A percentile compares a stretch with the other conserved stretches of the same genome.
Conservation (phyloP, 1,140 invertebrate genomes). For the Semibalanus balanoides region DNA sequence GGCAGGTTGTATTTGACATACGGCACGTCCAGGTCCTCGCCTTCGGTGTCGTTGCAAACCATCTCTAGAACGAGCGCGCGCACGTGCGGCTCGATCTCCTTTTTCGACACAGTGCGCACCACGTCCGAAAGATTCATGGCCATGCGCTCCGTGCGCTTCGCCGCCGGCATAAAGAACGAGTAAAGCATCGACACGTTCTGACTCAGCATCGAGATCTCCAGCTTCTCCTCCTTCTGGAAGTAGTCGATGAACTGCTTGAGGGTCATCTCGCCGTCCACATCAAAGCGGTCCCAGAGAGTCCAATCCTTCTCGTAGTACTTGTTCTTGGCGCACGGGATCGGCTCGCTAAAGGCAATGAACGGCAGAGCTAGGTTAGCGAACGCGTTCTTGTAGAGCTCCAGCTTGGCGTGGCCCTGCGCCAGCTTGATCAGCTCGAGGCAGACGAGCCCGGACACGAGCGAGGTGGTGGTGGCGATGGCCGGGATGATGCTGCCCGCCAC, state of each 20-base stretch:
- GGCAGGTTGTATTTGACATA: constrained; percentile 84
- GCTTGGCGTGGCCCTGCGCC: constrained; percentile 41
- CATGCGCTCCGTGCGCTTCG: constrained; percentile 77
- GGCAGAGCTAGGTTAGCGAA: constrained; percentile 94
- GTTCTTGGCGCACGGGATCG: constrained; percentile 73
- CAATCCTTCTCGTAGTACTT: constrained; percentile 90
- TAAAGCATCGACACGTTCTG: constrained; percentile 97
- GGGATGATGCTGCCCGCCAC: constrained; percentile 99
- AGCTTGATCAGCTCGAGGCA: constrained; percentile 90
- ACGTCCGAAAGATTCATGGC: constrained; percentile 70
- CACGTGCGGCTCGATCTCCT: constrained; percentile 79
- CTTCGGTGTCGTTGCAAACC: constrained; percentile 65
- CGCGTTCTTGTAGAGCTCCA: constrained; percentile 85
- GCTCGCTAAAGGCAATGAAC: constrained; percentile 95
- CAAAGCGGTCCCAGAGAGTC: constrained; percentile 97
- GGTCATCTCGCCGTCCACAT: constrained; percentile 86
- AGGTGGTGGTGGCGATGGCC: constrained; percentile 96
- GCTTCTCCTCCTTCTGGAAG: constrained; percentile 76
- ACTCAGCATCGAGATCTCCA: constrained; percentile 96
- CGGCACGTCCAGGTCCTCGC: constrained; percentile 94
- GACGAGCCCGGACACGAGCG: constrained; percentile 85
- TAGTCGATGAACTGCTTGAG: constrained; percentile 85
- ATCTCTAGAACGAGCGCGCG: constrained; percentile 88
- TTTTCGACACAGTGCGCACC: constrained; percentile 85
- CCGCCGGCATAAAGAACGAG: constrained; percentile 91